Conservation (phyloP, 35 echinoderm and acorn worm genomes). For the Anneissia japonica region DNA sequence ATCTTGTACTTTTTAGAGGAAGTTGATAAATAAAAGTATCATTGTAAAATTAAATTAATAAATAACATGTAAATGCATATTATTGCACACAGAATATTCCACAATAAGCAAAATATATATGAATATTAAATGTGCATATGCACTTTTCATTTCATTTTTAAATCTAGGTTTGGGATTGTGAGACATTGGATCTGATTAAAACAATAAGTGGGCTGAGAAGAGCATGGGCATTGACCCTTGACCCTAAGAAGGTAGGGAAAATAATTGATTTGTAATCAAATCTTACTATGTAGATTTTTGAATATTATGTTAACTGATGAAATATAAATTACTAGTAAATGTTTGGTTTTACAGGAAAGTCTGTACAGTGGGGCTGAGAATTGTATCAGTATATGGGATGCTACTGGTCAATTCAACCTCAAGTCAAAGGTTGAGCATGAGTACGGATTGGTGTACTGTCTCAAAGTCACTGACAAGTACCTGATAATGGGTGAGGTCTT, state of each 20-base stretch:
- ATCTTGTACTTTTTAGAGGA: too few species aligned
- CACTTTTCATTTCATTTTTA: conserved; percentile 8
- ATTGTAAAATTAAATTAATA: too few species aligned
- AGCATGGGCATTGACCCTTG: conserved; percentile 78
- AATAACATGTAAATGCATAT: too few species aligned
- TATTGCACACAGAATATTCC: too few species aligned
- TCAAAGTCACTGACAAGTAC: conserved; percentile 65
- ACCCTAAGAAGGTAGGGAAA: conserved; percentile 48
- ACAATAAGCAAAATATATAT: too few species aligned
- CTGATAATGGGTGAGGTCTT: conserved; percentile 80
- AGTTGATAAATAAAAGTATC: too few species aligned
- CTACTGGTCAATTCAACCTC: conserved; percentile 55
- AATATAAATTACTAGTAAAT: too few species aligned
- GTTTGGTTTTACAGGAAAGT: conserved; percentile 31
- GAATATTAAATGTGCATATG: too few species aligned
- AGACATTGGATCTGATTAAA: conserved; percentile 62
- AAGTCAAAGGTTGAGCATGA: conserved; percentile 83
- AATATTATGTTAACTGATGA: background rate
- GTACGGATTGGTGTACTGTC: conserved; percentile 74
- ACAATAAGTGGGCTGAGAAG: conserved; percentile 71
- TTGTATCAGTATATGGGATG: conserved; percentile 78
- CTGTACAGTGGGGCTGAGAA: conserved; percentile 93
- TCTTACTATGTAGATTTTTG: background rate
- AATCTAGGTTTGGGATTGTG: conserved; percentile 67
- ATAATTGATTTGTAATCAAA: too few species aligned